A percentile compares a stretch with the other conserved stretches of the same genome.
These are phyloP conservation scores for Prochilodus magdalenae DNA, from an alignment of 2,113 vertebrate genomes.

Conservation along the genomic window DNA sequence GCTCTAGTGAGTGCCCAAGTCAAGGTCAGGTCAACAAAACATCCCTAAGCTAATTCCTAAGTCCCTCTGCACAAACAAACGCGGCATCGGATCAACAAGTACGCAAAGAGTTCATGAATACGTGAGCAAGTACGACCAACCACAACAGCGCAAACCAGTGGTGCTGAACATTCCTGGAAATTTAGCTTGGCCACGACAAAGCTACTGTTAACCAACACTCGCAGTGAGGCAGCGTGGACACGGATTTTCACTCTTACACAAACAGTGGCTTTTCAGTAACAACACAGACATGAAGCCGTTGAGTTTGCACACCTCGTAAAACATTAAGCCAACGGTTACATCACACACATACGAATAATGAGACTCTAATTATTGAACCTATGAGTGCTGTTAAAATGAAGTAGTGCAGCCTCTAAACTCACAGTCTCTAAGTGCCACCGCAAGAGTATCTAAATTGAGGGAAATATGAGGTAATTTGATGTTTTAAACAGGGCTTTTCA, in stretches of 20 bases:
- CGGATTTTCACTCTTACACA: conserved; percentile 5
- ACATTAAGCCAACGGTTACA: conserved; percentile 32
- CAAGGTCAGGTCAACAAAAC: neutral
- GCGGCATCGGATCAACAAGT: neutral
- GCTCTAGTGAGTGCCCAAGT: conserved; percentile 15
- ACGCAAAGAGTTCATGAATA: neutral
- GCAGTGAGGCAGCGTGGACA: conserved; percentile 6
- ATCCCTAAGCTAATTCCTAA: neutral
- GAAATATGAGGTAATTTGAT: conserved; percentile 10
- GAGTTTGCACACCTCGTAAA: conserved; percentile 19
- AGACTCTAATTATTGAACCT: conserved; percentile 25
- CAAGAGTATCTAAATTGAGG: neutral
- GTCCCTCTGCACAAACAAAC: neutral
- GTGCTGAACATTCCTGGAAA: conserved; percentile 21
- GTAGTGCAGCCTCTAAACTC: conserved; percentile 23
- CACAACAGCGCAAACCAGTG: conserved; percentile 9
- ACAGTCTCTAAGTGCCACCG: neutral
- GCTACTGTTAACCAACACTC: conserved; percentile 11
- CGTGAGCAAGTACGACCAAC: neutral
- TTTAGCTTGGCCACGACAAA: conserved; percentile 2
- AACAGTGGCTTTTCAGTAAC: conserved; percentile 29
- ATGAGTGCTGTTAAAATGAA: conserved; percentile 18
- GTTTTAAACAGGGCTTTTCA: neutral
- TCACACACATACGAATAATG: conserved; percentile 23
- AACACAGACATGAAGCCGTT: conserved; percentile 29